Conservation (phyloP, 2,797 vertebrate genomes). For the Melanotaenia maccullochi region DNA sequence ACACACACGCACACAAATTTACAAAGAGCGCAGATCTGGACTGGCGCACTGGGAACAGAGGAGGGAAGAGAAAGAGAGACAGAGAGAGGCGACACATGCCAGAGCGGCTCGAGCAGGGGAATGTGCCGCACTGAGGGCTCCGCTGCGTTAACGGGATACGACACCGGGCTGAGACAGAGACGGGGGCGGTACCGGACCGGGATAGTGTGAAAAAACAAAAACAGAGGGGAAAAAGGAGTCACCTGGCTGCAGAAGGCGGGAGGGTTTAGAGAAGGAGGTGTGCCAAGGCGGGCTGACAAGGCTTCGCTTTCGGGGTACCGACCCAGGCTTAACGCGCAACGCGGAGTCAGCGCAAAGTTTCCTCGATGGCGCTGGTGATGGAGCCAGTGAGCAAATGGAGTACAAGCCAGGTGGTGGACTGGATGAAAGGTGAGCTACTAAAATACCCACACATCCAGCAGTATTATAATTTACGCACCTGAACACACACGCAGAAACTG, state of each 20-base stretch:
- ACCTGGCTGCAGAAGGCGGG: slow-evolving; percentile 52
- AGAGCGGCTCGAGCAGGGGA: slow-evolving; percentile 53
- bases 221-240: slow-evolving; percentile 19
- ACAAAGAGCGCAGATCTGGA: slow-evolving; percentile 32
- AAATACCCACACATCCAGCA: background rate
- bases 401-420: slow-evolving; percentile 95
- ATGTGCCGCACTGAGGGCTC: slow-evolving; percentile 60
- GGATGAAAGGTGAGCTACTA: slow-evolving; percentile 92
- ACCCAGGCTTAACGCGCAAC: slow-evolving; percentile 37
- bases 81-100: slow-evolving; percentile 59
- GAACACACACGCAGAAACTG: background rate
- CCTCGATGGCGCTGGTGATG: slow-evolving; percentile 94
- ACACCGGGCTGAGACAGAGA: slow-evolving; percentile 32
- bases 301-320: slow-evolving; percentile 37
- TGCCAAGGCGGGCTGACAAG: slow-evolving; percentile 13
- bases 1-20: slow-evolving; percentile 16
- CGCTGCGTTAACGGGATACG: slow-evolving; percentile 60
- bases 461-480: background rate
- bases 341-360: slow-evolving; percentile 79
- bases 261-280: slow-evolving; percentile 23
- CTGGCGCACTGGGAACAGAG: slow-evolving; percentile 48
- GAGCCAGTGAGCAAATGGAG: slow-evolving; percentile 99
- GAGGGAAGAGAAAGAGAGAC: slow-evolving; percentile 15
- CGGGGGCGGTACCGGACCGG: slow-evolving; percentile 31
- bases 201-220: slow-evolving; percentile 10